These are phyloP conservation scores for Hetaerina americana DNA, from an alignment of 1,140 invertebrate species.

Conservation along the genomic window DNA sequence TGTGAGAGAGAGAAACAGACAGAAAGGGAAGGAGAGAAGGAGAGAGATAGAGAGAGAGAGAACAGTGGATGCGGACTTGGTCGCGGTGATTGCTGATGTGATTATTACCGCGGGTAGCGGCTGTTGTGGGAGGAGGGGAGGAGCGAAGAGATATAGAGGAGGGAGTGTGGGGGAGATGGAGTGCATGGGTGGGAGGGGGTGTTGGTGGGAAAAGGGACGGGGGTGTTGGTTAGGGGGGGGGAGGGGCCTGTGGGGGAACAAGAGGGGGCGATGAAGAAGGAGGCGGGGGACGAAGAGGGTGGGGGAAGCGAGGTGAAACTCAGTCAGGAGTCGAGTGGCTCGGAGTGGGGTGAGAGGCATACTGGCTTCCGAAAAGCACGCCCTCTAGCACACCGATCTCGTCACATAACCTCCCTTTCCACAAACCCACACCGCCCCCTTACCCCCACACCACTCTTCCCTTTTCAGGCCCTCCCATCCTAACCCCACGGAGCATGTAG, in stretches of 20 bases:
- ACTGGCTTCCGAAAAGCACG: background rate
- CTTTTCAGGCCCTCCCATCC: no score
- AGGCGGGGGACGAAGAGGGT: background rate
- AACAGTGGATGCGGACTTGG: background rate
- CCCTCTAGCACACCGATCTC: no score
- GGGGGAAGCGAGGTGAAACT: background rate
- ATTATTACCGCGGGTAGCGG: background rate
- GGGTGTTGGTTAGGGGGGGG: no score
- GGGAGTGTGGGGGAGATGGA: background rate
- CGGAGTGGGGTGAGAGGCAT: background rate
- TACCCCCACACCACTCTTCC: no score
- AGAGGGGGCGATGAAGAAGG: background rate
- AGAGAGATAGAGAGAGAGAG: background rate
- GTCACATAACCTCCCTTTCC: background rate
- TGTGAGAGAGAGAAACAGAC: background rate
- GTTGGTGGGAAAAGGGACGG: background rate
- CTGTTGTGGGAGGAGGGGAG: background rate
- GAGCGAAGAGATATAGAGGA: background rate
- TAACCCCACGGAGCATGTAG: no score
- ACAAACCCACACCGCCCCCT: background rate
- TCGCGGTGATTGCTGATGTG: background rate
- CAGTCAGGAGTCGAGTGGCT: background rate
- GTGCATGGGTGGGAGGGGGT: background rate
- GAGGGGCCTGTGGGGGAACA: background rate
- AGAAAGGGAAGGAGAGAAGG: no score